Evolutionary conservation across 2,888 invertebrate species (phyloP), one percentile per base, ranked within the genome.

Genomic region (Pachliopta kotzebuea): DNA sequence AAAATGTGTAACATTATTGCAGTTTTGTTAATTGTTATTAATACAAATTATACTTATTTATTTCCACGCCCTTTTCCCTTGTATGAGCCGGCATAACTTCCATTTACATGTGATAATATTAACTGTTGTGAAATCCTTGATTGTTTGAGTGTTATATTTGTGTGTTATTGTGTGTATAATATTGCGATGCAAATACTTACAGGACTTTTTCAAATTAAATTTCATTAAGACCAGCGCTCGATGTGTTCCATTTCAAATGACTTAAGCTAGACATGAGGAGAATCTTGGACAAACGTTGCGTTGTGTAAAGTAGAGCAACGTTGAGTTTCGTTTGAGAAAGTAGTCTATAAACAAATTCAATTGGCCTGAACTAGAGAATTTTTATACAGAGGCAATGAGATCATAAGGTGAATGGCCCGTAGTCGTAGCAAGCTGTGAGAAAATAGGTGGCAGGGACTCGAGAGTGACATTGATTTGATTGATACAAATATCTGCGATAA

Each of bases 311-410:
- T 84, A 76, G 86, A 77, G 63, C 88, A 11, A 37, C 37, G 78
- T 81, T 83, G 81, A 83, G 81, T 77, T 81, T 80, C 77, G 80
- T 71, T 77, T 73, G 79, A 83, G 86, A 88, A 88, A 88, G 84
- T 80, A 82, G 79, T 76, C 82, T 76, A 86, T 86, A 87, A 84
- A 86, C 85, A 83, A 83, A 86, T 83, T 83, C 88, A 86, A 89
- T 89, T 89, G 88, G 78, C 84, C 82, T 82, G 84, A 86, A 84
- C 84, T 80, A 82, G 80, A 77, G 78, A 84, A 76, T 83, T 88
- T 88, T 88, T 88, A 85, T 87, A 88, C 83, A 85, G 79, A 85
- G 81, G 72, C 88, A 86, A 85, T 90, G 90, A 90, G 84, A 86
- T 90, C 90, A 90, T 81, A 81, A 79, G 89, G 87, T 90, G 89